phyloP scores from a whole-genome alignment of 2,797 vertebrate species.

The Myiothlypis chrysogaster region DNA sequence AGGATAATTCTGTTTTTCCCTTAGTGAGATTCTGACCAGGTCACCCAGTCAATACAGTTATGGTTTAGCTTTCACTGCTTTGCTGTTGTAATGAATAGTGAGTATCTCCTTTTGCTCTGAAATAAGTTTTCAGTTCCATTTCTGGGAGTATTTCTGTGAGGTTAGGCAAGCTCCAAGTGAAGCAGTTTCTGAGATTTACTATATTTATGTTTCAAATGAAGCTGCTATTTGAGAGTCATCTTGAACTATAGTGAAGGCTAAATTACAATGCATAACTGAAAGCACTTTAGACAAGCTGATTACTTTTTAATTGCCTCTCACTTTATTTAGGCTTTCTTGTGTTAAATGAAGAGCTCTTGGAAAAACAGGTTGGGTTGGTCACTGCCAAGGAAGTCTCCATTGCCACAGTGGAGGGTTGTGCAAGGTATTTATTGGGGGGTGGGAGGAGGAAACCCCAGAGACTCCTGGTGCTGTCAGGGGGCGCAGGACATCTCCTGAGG shows the following conservation, averaged over 20 bases:
- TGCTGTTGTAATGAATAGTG: background rate
- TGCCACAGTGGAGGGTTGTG: background rate
- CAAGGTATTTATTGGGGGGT: background rate
- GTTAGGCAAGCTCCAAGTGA: background rate
- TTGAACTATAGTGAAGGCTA: background rate
- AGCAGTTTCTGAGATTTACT: background rate
- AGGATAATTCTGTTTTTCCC: background rate
- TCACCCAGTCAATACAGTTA: background rate
- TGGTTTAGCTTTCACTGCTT: background rate
- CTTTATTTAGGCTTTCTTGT: conserved; percentile 9
- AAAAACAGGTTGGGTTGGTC: conserved; percentile 3
- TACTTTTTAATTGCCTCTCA: conserved; percentile 15
- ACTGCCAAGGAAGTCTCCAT: background rate
- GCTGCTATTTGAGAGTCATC: background rate
- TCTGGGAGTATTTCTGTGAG: background rate
- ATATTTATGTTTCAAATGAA: background rate
- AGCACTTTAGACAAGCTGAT: background rate
- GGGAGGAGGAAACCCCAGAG: background rate
- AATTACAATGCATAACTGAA: background rate
- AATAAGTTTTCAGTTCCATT: background rate
- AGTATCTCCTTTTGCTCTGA: background rate
- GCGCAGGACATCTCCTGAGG: background rate
- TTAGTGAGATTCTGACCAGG: background rate
- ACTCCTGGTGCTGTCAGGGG: background rate
- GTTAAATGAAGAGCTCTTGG: background rate